Conservation (phyloP, 2,113 vertebrate species). For the Pseudorasbora parva region DNA sequence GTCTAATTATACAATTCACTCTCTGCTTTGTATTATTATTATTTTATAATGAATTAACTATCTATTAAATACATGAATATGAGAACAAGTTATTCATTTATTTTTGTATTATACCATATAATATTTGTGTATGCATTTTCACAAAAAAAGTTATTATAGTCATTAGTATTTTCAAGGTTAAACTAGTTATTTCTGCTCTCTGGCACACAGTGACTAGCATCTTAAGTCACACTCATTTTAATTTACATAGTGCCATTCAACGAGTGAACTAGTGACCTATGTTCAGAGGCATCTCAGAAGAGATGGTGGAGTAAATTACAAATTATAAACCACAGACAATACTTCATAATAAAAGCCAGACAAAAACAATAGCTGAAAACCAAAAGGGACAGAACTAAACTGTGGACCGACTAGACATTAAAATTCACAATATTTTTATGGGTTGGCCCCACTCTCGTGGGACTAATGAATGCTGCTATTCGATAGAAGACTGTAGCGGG, state of each 20-base stretch:
- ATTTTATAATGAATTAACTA: background rate
- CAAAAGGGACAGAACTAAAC: background rate
- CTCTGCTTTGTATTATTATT: background rate
- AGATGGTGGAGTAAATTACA: background rate
- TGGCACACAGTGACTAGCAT: background rate
- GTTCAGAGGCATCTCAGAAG: background rate
- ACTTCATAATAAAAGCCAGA: background rate
- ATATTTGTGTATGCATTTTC: background rate
- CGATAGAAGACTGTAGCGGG: background rate
- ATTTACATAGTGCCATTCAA: background rate
- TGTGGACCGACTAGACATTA: background rate
- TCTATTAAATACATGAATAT: background rate
- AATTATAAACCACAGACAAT: background rate
- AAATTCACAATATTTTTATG: background rate
- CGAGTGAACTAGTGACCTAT: background rate
- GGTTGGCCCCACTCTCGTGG: background rate
- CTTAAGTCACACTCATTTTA: background rate
- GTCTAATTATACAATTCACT: background rate
- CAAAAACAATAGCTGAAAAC: constrained; percentile 6
- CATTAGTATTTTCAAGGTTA: background rate
- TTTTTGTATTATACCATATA: background rate
- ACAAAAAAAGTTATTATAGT: background rate
- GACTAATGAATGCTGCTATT: background rate
- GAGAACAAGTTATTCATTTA: background rate
- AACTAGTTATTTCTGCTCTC: background rate